Conservation (phyloP, 2,888 invertebrate genomes). For the Pseudolycoriella hygida region DNA sequence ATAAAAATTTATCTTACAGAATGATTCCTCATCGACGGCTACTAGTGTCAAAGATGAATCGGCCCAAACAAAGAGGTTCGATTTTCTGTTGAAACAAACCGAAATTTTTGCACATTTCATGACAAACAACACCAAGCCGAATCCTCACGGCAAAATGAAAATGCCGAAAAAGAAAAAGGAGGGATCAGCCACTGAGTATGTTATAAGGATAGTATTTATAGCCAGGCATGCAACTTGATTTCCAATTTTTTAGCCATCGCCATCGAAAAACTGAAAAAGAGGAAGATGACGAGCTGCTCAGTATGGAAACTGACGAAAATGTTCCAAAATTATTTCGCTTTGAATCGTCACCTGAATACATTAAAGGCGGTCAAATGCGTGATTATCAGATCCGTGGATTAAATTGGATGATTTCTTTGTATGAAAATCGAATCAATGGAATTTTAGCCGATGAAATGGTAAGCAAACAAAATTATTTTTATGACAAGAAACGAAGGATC, state of each 20-base stretch:
- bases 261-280: slow-evolving; percentile 92
- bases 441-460: slow-evolving; percentile 94
- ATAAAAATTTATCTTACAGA: no score
- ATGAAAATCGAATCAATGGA: slow-evolving; percentile 91
- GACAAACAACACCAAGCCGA: slow-evolving; percentile 41
- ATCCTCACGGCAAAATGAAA: slow-evolving; percentile 41
- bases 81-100: slow-evolving; percentile 78
- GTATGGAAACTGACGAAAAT: slow-evolving; percentile 41
- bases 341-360: slow-evolving; percentile 55
- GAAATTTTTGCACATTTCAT: slow-evolving; percentile 93
- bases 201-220: neutral
- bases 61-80: slow-evolving; percentile 76
- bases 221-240: neutral
- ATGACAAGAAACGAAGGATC: neutral
- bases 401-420: slow-evolving; percentile 93
- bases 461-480: neutral
- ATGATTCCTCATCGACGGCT: no score
- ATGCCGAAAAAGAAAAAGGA: slow-evolving; percentile 12
- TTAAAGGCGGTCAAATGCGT: slow-evolving; percentile 76
- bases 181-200: neutral
- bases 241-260: slow-evolving; percentile 40
- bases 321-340: slow-evolving; percentile 48
- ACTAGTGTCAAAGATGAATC: slow-evolving; percentile 31
- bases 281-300: slow-evolving; percentile 78
- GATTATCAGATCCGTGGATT: slow-evolving; percentile 90